A percentile compares a stretch with the other conserved stretches of the same genome.
These are phyloP conservation scores for Desmodus rotundus DNA, from an alignment of 2,113 vertebrate genomes.

Conservation along the genomic window DNA sequence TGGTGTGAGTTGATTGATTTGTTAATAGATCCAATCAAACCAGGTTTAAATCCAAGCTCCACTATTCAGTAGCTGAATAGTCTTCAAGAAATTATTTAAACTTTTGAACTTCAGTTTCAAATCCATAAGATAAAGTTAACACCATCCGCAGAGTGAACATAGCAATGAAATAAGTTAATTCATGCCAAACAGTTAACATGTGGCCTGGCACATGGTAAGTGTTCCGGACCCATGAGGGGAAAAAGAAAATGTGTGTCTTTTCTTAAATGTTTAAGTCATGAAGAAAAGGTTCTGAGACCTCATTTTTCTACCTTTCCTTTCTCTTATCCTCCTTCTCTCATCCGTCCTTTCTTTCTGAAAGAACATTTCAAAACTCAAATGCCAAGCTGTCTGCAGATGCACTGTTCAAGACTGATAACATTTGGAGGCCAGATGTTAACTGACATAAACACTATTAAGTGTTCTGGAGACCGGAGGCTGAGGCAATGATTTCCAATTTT, in stretches of 20 bases:
- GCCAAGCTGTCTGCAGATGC: conserved; percentile 45
- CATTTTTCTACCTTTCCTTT: not conserved
- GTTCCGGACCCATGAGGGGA: fast-evolving
- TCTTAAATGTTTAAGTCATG: not conserved
- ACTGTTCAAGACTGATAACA: conserved; percentile 32
- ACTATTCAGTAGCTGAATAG: not conserved
- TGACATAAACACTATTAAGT: conserved; percentile 33
- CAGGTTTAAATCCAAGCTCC: not conserved
- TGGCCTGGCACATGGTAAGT: too few species aligned
- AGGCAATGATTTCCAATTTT: conserved; percentile 62
- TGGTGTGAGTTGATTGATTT: not conserved
- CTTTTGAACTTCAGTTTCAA: not conserved
- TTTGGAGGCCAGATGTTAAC: conserved; percentile 63
- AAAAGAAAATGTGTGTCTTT: not conserved
- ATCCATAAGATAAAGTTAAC: not conserved
- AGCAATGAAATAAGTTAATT: not conserved
- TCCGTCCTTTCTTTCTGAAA: not conserved
- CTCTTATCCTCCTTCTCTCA: not conserved
- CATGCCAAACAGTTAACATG: not conserved
- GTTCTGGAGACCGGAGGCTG: not conserved
- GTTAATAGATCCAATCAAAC: not conserved
- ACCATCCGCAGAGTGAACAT: not conserved
- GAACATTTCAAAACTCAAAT: conserved; percentile 39
- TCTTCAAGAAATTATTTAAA: not conserved
- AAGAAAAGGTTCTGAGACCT: not conserved